phyloP scores from a whole-genome alignment of 2,797 vertebrate genomes.

The Sebastes iracundus region DNA sequence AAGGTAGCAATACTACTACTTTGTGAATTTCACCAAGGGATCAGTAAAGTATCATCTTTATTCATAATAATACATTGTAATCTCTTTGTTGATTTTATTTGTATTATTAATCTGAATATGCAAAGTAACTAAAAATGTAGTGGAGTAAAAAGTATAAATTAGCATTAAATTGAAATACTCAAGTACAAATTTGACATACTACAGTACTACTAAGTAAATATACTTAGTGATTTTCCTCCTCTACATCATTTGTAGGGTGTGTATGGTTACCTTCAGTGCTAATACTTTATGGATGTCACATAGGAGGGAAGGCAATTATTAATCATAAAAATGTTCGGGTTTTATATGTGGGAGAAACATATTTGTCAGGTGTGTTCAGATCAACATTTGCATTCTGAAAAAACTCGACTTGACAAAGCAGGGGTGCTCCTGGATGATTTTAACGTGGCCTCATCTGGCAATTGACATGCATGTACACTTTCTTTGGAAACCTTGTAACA shows the following conservation, averaged over 20 bases:
- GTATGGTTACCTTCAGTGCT: background rate
- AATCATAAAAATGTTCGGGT: too few species aligned
- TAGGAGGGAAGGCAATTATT: too few species aligned
- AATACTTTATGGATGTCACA: background rate
- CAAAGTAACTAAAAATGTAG: background rate
- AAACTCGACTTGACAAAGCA: background rate
- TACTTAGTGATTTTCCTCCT: background rate
- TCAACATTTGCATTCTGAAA: background rate
- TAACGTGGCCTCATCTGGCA: background rate
- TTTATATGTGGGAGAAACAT: background rate
- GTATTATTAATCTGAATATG: background rate
- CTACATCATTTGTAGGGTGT: background rate
- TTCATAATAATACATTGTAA: too few species aligned
- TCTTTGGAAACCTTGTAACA: background rate
- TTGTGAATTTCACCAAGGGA: background rate
- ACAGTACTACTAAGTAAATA: background rate
- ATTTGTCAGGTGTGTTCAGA: background rate
- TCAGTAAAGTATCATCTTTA: background rate
- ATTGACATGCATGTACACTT: background rate
- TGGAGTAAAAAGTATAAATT: background rate
- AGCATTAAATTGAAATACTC: background rate
- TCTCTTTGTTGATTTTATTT: too few species aligned
- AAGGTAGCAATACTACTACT: too few species aligned
- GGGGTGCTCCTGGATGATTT: background rate
- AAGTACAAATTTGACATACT: background rate